phyloP scores from a whole-genome alignment of 1,140 invertebrate genomes.

The Macrostomum lignano region DNA sequence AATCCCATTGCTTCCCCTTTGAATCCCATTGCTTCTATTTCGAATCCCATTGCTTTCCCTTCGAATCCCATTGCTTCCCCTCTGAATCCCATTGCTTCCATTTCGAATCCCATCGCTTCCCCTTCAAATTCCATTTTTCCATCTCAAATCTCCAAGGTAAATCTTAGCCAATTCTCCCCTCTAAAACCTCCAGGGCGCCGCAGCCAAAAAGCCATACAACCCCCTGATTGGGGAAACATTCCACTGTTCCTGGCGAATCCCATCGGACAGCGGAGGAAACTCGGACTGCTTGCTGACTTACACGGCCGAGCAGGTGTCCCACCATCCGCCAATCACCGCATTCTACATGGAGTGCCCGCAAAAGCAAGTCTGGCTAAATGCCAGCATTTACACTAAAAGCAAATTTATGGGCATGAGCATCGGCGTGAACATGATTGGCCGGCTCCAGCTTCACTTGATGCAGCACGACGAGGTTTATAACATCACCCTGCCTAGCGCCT shows the following conservation, averaged over 20 bases:
- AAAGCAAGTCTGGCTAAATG: slow-evolving; percentile 48
- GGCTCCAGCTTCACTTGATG: slow-evolving; percentile 41
- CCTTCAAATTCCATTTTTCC: no score
- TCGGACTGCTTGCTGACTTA: slow-evolving; percentile 32
- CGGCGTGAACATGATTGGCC: slow-evolving; percentile 34
- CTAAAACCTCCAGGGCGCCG: slow-evolving; percentile 7
- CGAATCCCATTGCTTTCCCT: no score
- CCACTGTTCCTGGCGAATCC: slow-evolving; percentile 27
- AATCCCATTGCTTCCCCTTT: no score
- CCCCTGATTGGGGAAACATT: slow-evolving; percentile 33
- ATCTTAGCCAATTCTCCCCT: no score
- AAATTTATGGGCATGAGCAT: slow-evolving; percentile 83
- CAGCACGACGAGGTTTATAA: slow-evolving; percentile 64
- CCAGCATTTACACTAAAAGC: slow-evolving; percentile 42
- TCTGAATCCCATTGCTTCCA: no score
- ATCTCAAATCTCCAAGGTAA: background rate
- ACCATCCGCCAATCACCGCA: slow-evolving; percentile 74
- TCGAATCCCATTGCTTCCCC: no score
- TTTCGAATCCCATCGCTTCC: no score
- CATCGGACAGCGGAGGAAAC: background rate
- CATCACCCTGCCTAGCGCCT: slow-evolving; percentile 75
- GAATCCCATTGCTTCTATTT: no score
- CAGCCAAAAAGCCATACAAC: slow-evolving; percentile 35
- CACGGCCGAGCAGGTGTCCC: slow-evolving; percentile 87
- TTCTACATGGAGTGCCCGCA: slow-evolving; percentile 81